A percentile compares a stretch with the other conserved stretches of the same genome.
These are phyloP conservation scores for Lycodopsis pacificus DNA, from an alignment of 2,797 vertebrate species.

Conservation along the genomic window DNA sequence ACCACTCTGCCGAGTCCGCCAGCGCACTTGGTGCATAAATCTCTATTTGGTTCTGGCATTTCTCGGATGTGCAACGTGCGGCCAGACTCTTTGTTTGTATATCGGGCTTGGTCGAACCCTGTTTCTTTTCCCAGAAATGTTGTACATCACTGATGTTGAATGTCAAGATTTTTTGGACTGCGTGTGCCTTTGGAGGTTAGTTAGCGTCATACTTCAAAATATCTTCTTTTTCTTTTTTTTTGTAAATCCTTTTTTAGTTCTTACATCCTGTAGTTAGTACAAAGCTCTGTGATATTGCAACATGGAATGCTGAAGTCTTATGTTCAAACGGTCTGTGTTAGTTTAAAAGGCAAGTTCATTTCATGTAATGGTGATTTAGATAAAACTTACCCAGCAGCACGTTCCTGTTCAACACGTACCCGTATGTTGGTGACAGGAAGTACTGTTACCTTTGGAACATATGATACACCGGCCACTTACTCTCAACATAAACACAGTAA, in stretches of 20 bases:
- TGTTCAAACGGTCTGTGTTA: constrained; percentile 8
- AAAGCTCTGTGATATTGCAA: constrained; percentile 29
- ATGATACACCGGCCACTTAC: constrained; percentile 25
- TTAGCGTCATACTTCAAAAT: constrained; percentile 59
- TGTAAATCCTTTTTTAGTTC: constrained; percentile 41
- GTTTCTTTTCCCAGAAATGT: constrained; percentile 76
- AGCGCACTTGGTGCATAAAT: constrained; percentile 65
- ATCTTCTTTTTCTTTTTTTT: constrained; percentile 5
- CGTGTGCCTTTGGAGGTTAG: constrained; percentile 58
- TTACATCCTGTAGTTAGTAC: constrained; percentile 41
- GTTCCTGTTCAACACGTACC: constrained; percentile 32
- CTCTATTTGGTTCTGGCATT: constrained; percentile 61
- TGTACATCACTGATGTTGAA: constrained; percentile 63
- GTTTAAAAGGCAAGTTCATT: constrained; percentile 15
- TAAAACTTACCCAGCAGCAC: constrained; percentile 27
- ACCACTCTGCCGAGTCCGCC: constrained; percentile 44
- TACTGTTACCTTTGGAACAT: constrained; percentile 18
- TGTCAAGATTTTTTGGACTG: constrained; percentile 50
- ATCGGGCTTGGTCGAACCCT: constrained; percentile 65
- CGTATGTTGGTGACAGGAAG: constrained; percentile 31
- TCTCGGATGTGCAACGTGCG: constrained; percentile 49
- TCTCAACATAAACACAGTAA: constrained; percentile 51
- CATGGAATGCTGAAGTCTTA: not conserved
- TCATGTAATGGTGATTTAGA: constrained; percentile 38
- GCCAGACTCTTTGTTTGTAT: constrained; percentile 69